Conservation (phyloP, 1,140 invertebrate genomes). For the Polypedilum pembai region DNA sequence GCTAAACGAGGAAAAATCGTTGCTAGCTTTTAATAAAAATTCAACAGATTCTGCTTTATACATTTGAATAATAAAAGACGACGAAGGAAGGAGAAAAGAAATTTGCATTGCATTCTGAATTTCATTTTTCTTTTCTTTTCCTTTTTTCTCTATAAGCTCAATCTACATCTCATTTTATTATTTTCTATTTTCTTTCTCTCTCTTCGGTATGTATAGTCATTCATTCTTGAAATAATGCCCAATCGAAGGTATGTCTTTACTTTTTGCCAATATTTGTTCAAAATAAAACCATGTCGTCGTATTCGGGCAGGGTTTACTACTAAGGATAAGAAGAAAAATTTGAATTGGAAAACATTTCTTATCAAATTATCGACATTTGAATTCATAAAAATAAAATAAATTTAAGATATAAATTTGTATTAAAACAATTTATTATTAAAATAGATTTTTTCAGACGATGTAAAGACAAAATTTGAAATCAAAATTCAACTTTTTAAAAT, state of each 20-base stretch:
- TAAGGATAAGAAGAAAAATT: too few species aligned
- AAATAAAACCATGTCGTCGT: too few species aligned
- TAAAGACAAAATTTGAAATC: too few species aligned
- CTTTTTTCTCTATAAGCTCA: too few species aligned
- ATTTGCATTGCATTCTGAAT: constrained; percentile 5
- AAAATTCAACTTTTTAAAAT: too few species aligned
- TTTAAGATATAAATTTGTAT: too few species aligned
- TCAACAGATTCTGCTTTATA: constrained; percentile 4
- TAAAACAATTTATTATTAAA: too few species aligned
- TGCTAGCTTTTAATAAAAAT: neutral
- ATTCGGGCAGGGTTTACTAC: too few species aligned
- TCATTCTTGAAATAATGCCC: constrained; percentile 17
- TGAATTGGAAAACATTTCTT: too few species aligned
- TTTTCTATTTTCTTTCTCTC: neutral
- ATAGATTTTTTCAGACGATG: too few species aligned
- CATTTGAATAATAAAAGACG: neutral
- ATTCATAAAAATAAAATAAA: too few species aligned
- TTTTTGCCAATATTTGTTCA: neutral
- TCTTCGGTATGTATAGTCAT: neutral
- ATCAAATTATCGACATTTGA: too few species aligned
- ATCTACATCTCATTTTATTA: neutral
- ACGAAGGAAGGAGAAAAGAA: neutral
- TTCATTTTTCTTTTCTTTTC: neutral
- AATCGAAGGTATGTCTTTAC: neutral
- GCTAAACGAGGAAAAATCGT: neutral